Percentiles rank a stretch among this genome's conserved stretches.
Conservation (phyloP, 2,797 vertebrate genomes). For the Etheostoma perlongum region DNA sequence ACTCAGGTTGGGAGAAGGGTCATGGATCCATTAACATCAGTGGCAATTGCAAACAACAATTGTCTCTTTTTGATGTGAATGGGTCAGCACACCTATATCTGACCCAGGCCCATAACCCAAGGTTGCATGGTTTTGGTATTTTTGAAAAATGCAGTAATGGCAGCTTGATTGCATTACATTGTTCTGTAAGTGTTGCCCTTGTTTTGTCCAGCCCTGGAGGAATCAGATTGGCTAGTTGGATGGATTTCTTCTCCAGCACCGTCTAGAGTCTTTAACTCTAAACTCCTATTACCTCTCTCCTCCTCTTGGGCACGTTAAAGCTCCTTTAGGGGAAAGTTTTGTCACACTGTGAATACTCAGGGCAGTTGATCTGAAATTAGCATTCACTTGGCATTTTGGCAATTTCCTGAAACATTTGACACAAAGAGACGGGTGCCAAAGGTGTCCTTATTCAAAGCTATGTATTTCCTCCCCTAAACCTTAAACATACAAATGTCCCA, state of each 20-base stretch:
- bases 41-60: not conserved
- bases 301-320: constrained; percentile 38
- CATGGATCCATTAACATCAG: not conserved
- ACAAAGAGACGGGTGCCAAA: constrained; percentile 46
- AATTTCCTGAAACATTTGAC: constrained; percentile 51
- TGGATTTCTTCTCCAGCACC: constrained; percentile 41
- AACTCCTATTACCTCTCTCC: constrained; percentile 29
- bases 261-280: constrained; percentile 28
- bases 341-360: constrained; percentile 50
- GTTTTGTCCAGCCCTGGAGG: constrained; percentile 1
- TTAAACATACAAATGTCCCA: too few relatives aligned
- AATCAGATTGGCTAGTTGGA: constrained; percentile 42
- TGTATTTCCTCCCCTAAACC: not conserved
- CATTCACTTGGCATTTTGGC: constrained; percentile 60
- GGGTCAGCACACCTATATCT: not conserved
- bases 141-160: not conserved
- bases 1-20: not conserved
- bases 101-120: not conserved
- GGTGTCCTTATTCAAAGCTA: not conserved
- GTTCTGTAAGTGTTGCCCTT: not conserved
- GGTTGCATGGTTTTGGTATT: not conserved
- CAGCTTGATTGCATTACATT: constrained; percentile 10
- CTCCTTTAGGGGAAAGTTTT: constrained; percentile 49
- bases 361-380: constrained; percentile 48
- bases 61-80: not conserved